Conservation (phyloP, 2,797 vertebrate genomes). For the Echiichthys vipera region DNA sequence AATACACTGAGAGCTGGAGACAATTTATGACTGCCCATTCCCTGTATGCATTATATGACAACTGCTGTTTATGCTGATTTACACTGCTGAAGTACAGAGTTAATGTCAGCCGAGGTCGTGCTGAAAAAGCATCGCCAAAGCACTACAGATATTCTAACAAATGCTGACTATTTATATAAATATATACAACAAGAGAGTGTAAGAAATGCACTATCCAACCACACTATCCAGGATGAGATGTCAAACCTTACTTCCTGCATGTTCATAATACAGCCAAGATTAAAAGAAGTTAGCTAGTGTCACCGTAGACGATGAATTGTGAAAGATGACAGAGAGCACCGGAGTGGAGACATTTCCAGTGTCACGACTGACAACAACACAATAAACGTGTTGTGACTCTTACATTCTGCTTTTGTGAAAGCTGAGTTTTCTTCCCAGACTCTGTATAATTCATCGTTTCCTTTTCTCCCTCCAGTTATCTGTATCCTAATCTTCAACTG, state of each 20-base stretch:
- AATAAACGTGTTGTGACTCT: too few species aligned
- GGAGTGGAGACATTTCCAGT: too few species aligned
- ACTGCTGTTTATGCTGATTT: conserved; percentile 2
- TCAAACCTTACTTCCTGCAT: not conserved
- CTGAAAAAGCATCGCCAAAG: not conserved
- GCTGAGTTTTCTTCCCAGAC: too few species aligned
- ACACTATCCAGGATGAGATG: not conserved
- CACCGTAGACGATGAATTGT: too few species aligned
- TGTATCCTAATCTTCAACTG: too few species aligned
- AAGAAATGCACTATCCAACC: not conserved
- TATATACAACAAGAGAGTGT: not conserved
- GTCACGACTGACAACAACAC: too few species aligned
- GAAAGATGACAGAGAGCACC: too few species aligned
- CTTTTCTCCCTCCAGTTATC: too few species aligned
- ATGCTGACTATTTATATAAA: not conserved
- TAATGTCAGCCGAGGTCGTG: not conserved
- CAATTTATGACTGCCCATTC: conserved; percentile 30
- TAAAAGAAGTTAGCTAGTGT: not conserved
- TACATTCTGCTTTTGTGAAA: too few species aligned
- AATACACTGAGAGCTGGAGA: conserved; percentile 22
- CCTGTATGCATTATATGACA: not conserved
- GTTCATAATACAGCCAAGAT: not conserved
- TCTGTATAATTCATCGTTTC: too few species aligned
- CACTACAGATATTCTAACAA: not conserved
- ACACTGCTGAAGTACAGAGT: not conserved